These are phyloP conservation scores for Zaprionus nigranus DNA, from an alignment of 1,140 invertebrate genomes.

Conservation along the genomic window DNA sequence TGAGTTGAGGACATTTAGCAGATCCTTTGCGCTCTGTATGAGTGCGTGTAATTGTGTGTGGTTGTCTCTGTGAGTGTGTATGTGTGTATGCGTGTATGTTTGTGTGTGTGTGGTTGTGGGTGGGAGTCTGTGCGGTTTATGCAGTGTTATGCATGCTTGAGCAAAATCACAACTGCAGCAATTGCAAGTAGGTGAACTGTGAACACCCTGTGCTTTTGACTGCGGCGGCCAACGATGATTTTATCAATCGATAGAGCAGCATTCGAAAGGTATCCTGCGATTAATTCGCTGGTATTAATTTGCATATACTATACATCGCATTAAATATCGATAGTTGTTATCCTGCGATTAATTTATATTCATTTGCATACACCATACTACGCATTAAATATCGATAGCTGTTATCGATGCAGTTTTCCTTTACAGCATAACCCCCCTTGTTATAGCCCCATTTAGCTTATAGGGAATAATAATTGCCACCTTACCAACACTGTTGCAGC, in stretches of 20 bases:
- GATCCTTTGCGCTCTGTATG: conserved; percentile 27
- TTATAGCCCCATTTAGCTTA: neutral
- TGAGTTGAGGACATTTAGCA: conserved; percentile 17
- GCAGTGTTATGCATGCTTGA: conserved; percentile 14
- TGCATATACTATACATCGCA: neutral
- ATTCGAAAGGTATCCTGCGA: neutral
- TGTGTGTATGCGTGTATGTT: neutral
- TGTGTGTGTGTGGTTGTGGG: neutral
- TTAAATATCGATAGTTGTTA: neutral
- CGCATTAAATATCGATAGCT: neutral
- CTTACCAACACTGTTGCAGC: conserved; percentile 27
- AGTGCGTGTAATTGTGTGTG: neutral
- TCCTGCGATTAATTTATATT: neutral
- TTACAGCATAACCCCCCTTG: no score
- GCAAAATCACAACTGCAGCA: neutral
- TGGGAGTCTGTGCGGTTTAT: no score
- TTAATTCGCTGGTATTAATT: neutral
- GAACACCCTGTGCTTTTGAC: neutral
- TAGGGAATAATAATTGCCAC: conserved; percentile 17
- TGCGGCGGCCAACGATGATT: neutral
- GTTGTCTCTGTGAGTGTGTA: neutral
- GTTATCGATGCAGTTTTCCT: neutral
- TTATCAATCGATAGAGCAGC: neutral
- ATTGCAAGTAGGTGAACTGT: neutral
- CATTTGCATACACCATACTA: neutral